phyloP scores from a whole-genome alignment of 2,113 vertebrate species.

The Proteles cristata region DNA sequence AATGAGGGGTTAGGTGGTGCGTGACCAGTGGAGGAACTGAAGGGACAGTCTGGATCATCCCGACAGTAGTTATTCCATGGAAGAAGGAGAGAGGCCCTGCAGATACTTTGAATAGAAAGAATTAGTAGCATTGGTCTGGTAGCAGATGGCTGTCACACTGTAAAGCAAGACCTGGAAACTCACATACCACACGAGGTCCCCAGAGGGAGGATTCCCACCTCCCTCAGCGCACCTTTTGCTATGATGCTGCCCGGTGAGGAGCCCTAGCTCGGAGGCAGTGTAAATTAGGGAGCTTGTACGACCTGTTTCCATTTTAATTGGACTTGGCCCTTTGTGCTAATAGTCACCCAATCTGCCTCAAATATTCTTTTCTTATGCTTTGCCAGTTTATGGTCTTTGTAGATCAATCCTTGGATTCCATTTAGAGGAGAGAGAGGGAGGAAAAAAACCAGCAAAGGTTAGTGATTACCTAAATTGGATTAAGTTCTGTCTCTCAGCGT shows the following conservation, averaged over 20 bases:
- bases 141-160: neutral
- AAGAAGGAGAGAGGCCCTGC: neutral
- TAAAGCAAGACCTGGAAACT: neutral
- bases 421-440: neutral
- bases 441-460: constrained; percentile 48
- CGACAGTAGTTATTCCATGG: neutral
- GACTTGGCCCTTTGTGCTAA: constrained; percentile 68
- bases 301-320: constrained; percentile 60
- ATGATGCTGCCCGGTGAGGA: neutral
- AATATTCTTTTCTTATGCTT: constrained; percentile 75
- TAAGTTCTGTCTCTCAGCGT: constrained; percentile 70
- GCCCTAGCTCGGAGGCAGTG: neutral
- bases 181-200: neutral
- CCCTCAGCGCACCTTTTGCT: neutral
- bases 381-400: constrained; percentile 74
- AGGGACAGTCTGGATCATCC: neutral
- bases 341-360: constrained; percentile 50
- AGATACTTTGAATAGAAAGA: neutral
- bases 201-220: neutral
- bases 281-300: constrained; percentile 9
- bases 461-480: constrained; percentile 70
- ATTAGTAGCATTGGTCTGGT: neutral
- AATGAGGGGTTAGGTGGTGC: neutral
- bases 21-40: neutral
- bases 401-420: constrained; percentile 73